phyloP scores from a whole-genome alignment of 2,797 vertebrate species.

The Lutjanus argentimaculatus region DNA sequence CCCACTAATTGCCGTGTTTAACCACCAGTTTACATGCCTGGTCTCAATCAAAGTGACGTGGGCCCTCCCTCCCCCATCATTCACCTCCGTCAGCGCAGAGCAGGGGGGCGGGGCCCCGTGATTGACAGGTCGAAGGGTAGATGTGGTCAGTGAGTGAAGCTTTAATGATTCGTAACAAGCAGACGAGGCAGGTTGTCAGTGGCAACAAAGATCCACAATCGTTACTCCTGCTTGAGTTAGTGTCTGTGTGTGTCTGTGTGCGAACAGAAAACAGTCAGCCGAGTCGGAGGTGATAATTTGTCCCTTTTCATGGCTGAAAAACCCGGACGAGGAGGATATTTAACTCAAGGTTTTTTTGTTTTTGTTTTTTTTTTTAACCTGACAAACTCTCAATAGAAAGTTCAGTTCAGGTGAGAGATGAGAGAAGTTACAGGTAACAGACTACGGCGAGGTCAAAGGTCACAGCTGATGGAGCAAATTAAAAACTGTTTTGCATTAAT shows the following conservation, averaged over 20 bases:
- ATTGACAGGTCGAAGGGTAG: slow-evolving; percentile 49
- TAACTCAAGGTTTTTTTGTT: neutral
- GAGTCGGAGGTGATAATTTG: neutral
- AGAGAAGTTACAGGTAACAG: no score
- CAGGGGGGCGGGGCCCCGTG: slow-evolving; percentile 6
- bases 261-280: neutral
- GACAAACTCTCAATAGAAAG: neutral
- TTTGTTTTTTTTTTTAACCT: neutral
- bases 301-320: neutral
- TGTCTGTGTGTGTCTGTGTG: slow-evolving; percentile 17
- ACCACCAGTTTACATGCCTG: neutral
- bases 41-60: neutral
- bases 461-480: neutral
- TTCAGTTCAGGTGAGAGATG: neutral
- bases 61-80: slow-evolving; percentile 12
- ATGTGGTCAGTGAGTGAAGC: slow-evolving; percentile 53
- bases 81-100: slow-evolving; percentile 20
- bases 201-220: slow-evolving; percentile 43
- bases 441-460: slow-evolving; percentile 9
- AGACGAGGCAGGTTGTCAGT: slow-evolving; percentile 45
- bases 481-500: neutral
- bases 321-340: neutral
- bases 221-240: slow-evolving; percentile 17
- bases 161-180: slow-evolving; percentile 66
- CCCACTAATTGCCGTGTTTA: neutral